Evolutionary conservation across 35 echinoderm and acorn worm species (phyloP), one percentile per base, ranked within the genome.

Genomic region (Ptychodera flava): DNA sequence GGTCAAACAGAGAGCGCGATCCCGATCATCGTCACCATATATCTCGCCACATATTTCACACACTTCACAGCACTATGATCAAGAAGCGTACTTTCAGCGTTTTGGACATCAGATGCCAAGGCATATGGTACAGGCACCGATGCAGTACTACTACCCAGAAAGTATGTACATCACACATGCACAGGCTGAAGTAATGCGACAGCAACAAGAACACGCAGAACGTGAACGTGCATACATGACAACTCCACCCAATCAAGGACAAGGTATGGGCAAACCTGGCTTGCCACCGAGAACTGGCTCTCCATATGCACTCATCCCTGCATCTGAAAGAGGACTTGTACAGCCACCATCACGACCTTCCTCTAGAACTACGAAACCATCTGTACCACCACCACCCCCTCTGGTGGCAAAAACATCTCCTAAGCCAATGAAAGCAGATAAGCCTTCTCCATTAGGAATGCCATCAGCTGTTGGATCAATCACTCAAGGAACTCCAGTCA

Each of bases 401-500:
- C 86, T 99, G 1, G 91, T 94, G 87, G 90, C 89, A 79, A 94
- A 90, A 34, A 77, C 88, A 16, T 92, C 96, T 31, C 90, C 90
- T 30, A 86, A 85, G 53, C 82, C 95, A 6, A 86, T 97, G 14
- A 99, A 99, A 77, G 86, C 90, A 28, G 91, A 99, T 79, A 90
- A 99, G 29, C 27, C 86, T 1, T 92, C 93, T 1, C 93, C 93
- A 28, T 80, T 91, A 0, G 88, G 90, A 78, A 36, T 78, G 28
- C 45, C 79, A 29, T 79, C 84, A 16, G 76, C 36, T 36, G 45
- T 64, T 64, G 95, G 95, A 33, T 97, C 95, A 31, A 97, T 97
- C 35, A 94, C 93, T 15, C 92, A 94, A 77, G 96, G 93, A 16
- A 99, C 92, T 34, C 96, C 96, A 29, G 87, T 91, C 83, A 93